Percentiles rank a stretch among this genome's conserved stretches.
These are phyloP conservation scores for Manacus vitellinus DNA, from an alignment of 2,113 vertebrate genomes.

Conservation along the genomic window DNA sequence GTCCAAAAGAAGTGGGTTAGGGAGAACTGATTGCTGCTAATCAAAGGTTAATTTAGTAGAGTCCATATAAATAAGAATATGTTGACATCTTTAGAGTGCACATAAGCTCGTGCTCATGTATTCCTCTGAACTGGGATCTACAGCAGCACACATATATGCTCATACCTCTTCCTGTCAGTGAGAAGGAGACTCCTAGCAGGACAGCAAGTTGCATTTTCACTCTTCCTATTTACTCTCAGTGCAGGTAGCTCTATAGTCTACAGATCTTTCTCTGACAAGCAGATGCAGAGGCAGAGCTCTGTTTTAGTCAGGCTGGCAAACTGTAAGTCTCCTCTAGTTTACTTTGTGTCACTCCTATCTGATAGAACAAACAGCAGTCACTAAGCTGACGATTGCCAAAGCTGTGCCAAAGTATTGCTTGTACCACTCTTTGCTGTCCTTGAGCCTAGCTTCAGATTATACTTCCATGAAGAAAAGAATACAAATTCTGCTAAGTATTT, in stretches of 20 bases:
- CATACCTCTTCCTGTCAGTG: background rate
- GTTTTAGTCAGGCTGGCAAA: background rate
- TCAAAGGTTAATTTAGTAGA: background rate
- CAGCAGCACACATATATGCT: background rate
- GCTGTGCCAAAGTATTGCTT: background rate
- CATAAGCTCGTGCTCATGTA: background rate
- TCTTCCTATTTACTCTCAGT: background rate
- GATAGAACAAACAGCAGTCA: background rate
- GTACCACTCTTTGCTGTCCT: background rate
- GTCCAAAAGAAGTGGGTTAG: background rate
- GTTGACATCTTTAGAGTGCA: background rate
- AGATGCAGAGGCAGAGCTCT: background rate
- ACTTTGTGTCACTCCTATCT: background rate
- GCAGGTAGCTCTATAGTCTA: background rate
- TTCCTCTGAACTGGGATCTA: background rate
- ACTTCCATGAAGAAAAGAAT: background rate
- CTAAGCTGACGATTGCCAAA: background rate
- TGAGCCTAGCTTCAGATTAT: background rate
- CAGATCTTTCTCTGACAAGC: background rate
- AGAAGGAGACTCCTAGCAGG: background rate
- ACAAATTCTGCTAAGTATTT: background rate
- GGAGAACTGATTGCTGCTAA: background rate
- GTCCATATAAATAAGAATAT: background rate
- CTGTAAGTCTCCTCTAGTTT: background rate
- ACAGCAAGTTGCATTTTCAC: background rate